Evolutionary conservation across 2,113 vertebrate genomes (phyloP).

Genomic region (Chitala chitala): DNA sequence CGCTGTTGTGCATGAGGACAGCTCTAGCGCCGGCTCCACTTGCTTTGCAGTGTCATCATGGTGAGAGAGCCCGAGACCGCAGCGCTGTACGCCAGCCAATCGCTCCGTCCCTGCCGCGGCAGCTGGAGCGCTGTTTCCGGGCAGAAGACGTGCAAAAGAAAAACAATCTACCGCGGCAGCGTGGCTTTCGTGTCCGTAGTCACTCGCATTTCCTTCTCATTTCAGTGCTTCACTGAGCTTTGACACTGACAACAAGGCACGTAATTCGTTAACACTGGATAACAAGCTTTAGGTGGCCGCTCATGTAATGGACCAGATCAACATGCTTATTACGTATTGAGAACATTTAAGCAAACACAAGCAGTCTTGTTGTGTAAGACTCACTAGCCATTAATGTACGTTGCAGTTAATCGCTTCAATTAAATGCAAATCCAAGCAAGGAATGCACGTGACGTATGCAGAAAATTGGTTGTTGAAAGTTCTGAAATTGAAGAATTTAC

Average conservation of each 20-base stretch:
- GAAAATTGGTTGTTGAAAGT: too few relatives aligned
- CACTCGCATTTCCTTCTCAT: neutral
- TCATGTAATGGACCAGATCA: too few relatives aligned
- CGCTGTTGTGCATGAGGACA: neutral
- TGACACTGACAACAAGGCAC: slow-evolving; percentile 10
- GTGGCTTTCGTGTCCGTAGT: neutral
- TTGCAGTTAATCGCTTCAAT: too few relatives aligned
- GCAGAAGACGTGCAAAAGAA: slow-evolving; percentile 26
- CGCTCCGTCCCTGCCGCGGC: slow-evolving; percentile 21
- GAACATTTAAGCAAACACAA: too few relatives aligned
- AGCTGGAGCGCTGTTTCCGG: slow-evolving; percentile 24
- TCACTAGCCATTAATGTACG: too few relatives aligned
- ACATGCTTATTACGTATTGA: too few relatives aligned
- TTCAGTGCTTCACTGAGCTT: neutral
- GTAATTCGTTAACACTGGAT: too few relatives aligned
- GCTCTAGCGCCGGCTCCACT: neutral
- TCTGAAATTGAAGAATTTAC: too few relatives aligned
- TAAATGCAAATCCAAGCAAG: too few relatives aligned
- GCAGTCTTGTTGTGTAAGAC: too few relatives aligned
- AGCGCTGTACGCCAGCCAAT: slow-evolving; percentile 3
- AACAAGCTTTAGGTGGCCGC: too few relatives aligned
- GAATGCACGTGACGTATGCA: too few relatives aligned
- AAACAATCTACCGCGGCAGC: slow-evolving; percentile 19
- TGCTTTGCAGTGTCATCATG: slow-evolving; percentile 25
- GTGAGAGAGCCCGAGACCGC: slow-evolving; percentile 3